Evolutionary conservation across 2,888 invertebrate species (phyloP), one percentile per base, ranked within the genome.

Genomic region (Drosophila borealis): DNA sequence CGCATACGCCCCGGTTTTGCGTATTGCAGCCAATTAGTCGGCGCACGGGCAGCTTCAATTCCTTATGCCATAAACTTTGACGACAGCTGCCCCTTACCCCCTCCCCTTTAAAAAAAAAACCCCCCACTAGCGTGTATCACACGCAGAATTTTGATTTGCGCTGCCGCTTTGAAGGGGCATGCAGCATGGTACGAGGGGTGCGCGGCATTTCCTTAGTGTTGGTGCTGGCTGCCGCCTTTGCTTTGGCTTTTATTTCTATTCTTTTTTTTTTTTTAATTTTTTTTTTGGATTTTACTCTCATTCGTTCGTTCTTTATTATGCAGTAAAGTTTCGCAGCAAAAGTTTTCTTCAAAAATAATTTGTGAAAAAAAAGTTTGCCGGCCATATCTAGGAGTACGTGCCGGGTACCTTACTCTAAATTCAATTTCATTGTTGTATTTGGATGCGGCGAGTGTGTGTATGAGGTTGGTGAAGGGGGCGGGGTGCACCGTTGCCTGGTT

Each of bases 91-190:
- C 49, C 19, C 17, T 4, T 6, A 2, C 29, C 17, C 9, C 17
- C 8, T 8, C 37, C 54, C 54, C 11, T 19, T 21, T 13, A 29
- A 29, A 29, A 8, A 29, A 8, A 0, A 29, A 8, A 8, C 25
- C 46, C 46, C 25, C 41, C 41, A 34, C 39, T 46, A n/a, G 25
- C 55, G 54, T 64, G 82, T 81, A 78, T 84, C 83, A 86, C 74
- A 84, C 83, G 63, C 85, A 78, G 85, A 85, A 86, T 86, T 86
- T 86, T 86, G 85, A 86, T 86, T 85, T 81, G 76, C 68, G 73
- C 70, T 67, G 48, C 42, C 44, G 45, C 60, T 71, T 66, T 50
- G 33, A 55, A 61, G 54, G 46, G 55, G 45, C 62, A 51, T 66
- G 68, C 60, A 49, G 63, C 69, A 45, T 14, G 21, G 10, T 14